Conservation (phyloP, 2,888 invertebrate genomes). For the Mesochorus sp. region DNA sequence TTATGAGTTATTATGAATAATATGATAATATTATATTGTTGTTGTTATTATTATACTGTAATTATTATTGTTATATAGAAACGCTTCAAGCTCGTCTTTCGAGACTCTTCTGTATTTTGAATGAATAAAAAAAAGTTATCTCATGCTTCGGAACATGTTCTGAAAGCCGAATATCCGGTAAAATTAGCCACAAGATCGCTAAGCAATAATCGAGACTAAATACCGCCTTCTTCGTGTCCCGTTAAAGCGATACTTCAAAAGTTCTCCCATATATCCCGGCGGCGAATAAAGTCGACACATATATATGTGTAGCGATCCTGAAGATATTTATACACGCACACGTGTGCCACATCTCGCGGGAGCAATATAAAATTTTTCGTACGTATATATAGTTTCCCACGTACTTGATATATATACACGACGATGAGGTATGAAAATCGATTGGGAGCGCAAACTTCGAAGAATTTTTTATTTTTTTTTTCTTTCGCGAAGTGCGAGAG, state of each 20-base stretch:
- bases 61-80: too few relatives aligned
- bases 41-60: too few relatives aligned
- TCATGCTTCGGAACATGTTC: too few relatives aligned
- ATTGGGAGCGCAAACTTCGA: conserved; percentile 24
- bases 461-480: conserved; percentile 6
- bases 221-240: not conserved
- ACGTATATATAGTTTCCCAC: conserved; percentile 29
- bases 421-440: conserved; percentile 26
- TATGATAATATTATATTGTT: too few relatives aligned
- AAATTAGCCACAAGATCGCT: conserved; percentile 19
- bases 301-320: too few relatives aligned
- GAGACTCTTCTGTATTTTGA: too few relatives aligned
- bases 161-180: not conserved
- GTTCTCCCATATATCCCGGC: not conserved
- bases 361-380: not conserved
- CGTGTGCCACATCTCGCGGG: too few relatives aligned
- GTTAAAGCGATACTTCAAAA: conserved; percentile 20
- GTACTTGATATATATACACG: conserved; percentile 30
- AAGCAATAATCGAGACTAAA: conserved; percentile 26
- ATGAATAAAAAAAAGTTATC: too few relatives aligned
- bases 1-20: too few relatives aligned
- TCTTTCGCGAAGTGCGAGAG: not conserved
- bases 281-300: not conserved
- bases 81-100: too few relatives aligned
- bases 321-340: too few relatives aligned